Evolutionary conservation across 1,140 invertebrate species (phyloP), one percentile per base, ranked within the genome.

Genomic region (Orchesella cincta): DNA sequence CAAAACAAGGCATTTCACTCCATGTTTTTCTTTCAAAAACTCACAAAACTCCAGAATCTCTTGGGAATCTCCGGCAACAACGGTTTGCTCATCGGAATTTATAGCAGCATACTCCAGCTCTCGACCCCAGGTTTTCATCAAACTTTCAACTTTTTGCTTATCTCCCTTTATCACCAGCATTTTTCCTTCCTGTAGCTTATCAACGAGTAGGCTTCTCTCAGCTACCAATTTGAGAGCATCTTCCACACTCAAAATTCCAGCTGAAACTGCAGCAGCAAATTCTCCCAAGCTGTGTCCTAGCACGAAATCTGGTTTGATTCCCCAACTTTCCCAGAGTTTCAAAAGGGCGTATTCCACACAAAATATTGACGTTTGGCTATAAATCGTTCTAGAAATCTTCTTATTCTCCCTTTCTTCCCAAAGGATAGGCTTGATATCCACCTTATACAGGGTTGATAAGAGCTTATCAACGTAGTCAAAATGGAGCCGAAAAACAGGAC

Each of bases 251-350:
- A 80, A 57, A 12, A 80, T 75, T 73, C 79, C 76, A n/a, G 76
- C 76, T 1, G 73, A 62, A 0, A 77, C 74, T 0, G 79, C 76
- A 0, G 79, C 79, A 23, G 36, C 54, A 52, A 78, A 80, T 78
- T 80, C 79, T 12, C 79, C 79, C 16, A 78, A 76, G 33, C 76
- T 78, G 70, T 80, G 79, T 14, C 79, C 79, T 0, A 80, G 54
- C 14, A 80, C 79, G 1, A 54, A 39, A 31, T 78, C 64, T 0
- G 79, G 79, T 5, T 34, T 34, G 18, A 80, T 75, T 31, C 79
- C 76, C 26, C 71, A 73, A 2, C 33, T 39, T 28, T 73, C 71
- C 71, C 71, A 73, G 36, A 73, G 26, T 51, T 46, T 73, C 1
- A 73, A 23, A 1, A 73, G 34, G 29, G 33, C 36, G 26, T 73